Base-by-base conservation (phyloP, 2,797 vertebrate species). In the Channa striata region DNA sequence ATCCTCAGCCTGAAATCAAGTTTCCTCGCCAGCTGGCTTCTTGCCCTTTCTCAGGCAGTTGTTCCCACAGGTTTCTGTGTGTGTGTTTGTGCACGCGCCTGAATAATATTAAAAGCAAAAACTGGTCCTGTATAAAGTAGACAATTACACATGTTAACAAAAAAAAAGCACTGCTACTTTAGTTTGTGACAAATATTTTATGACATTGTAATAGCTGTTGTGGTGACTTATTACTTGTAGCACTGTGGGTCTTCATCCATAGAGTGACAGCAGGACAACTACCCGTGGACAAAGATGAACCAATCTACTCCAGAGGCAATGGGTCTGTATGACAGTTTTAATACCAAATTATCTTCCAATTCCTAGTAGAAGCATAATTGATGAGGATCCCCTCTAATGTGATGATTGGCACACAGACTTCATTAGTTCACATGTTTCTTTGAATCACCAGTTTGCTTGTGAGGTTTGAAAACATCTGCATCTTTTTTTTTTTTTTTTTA, bases 11-110 rank as follows among this genome's bases (percentile, higher is more conserved):
- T 88, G 73, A 88, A 88, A 89, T 85, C 76, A 80, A 63, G 76
- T 83, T 47, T 84, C 82, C 43, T 47, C 81, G 91, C 91, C 92
- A 94, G 88, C 88, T 93, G 93, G 92, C 91, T 81, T 62, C 16
- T 42, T 80, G 89, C 89, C 91, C 74, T 78, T 85, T 89, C 84
- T 82, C 82, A 83, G 71, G 68, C 87, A 87, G 84, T 80, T 83
- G 81, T 93, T 93, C 91, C 92, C 89, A 93, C 84, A 89, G 82
- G 82, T 86, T 76, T 82, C 37, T 78, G 17, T 58, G 20, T 49
- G 5, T 37, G n/a, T 47, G 17, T 37, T 19, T 49, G 57, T 17
- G 34, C 13, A 57, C 14, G 39, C 21, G 12, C 19, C 34, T 57
- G 65, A 25, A 60, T 72, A 44, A 74, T 65, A 46, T 48, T 56